A percentile compares a stretch with the other conserved stretches of the same genome.
Conservation (phyloP, 2,113 vertebrate genomes). For the Chionomys nivalis region DNA sequence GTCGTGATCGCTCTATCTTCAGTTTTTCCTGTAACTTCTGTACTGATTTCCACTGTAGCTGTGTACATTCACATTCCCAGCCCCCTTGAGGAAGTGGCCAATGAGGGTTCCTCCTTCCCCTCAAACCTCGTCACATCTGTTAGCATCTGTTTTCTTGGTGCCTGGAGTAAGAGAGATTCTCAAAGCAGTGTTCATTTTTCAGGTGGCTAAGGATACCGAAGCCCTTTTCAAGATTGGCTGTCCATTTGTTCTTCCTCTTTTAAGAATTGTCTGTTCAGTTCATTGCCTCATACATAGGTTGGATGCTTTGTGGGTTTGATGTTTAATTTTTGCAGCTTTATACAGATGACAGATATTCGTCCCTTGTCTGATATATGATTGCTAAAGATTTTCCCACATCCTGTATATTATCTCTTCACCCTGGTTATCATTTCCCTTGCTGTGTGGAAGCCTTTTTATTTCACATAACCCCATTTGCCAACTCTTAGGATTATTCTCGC, state of each 20-base stretch:
- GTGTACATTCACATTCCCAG: background rate
- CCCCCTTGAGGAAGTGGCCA: background rate
- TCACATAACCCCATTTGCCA: background rate
- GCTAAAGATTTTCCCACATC: background rate
- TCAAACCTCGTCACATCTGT: background rate
- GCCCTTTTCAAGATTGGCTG: background rate
- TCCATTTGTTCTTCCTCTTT: background rate
- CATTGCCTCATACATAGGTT: background rate
- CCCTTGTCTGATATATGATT: background rate
- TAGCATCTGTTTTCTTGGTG: background rate
- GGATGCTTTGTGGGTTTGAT: background rate
- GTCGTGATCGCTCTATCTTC: background rate
- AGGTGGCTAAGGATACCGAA: background rate
- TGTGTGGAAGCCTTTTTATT: background rate
- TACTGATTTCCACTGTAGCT: background rate
- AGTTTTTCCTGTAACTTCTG: background rate
- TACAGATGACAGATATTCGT: background rate
- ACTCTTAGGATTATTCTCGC: background rate
- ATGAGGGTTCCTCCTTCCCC: background rate
- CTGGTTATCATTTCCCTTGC: background rate
- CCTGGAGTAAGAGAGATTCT: background rate
- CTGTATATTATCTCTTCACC: background rate
- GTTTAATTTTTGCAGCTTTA: background rate
- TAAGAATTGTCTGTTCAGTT: background rate
- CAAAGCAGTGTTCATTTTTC: background rate